Percentiles rank a stretch among this genome's conserved stretches.
phyloP scores from a whole-genome alignment of 2,797 vertebrate species.

The Thunnus albacares region DNA sequence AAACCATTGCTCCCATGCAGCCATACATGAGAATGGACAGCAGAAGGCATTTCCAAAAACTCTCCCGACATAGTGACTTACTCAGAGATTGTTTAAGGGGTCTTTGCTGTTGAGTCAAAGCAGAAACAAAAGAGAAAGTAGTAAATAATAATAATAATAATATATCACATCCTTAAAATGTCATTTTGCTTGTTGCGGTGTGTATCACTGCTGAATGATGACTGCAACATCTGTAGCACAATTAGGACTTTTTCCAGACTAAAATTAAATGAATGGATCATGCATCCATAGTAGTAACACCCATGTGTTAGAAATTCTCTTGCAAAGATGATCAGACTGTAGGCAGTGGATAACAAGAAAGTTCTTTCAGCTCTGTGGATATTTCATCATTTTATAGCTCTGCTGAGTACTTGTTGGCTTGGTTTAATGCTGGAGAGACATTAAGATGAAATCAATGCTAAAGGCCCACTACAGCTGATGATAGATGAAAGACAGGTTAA shows the following conservation, averaged over 20 bases:
- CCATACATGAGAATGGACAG: constrained; percentile 97
- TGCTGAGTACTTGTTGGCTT: neutral
- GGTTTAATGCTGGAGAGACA: neutral
- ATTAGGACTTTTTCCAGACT: neutral
- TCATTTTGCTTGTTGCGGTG: neutral
- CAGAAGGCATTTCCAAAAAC: constrained; percentile 98
- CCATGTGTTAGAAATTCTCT: neutral
- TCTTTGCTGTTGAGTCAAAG: constrained; percentile 88
- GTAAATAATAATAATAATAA: neutral
- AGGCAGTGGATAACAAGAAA: neutral
- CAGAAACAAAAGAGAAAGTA: constrained; percentile 14
- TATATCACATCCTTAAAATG: neutral
- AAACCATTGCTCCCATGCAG: constrained; percentile 97
- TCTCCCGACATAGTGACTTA: constrained; percentile 96
- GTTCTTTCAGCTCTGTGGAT: neutral
- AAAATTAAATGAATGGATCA: neutral
- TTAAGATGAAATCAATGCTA: neutral
- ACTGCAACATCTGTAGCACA: constrained; percentile 13
- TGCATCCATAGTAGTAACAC: neutral
- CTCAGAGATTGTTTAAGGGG: constrained; percentile 95
- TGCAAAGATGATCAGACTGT: neutral
- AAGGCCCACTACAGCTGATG: constrained; percentile 19
- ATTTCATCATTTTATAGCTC: constrained; percentile 1
- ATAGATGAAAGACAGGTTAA: constrained; percentile 27
- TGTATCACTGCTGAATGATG: neutral